Evolutionary conservation across 2,113 vertebrate genomes (phyloP), one percentile per base, ranked within the genome.

Genomic region (Phasianus colchicus): DNA sequence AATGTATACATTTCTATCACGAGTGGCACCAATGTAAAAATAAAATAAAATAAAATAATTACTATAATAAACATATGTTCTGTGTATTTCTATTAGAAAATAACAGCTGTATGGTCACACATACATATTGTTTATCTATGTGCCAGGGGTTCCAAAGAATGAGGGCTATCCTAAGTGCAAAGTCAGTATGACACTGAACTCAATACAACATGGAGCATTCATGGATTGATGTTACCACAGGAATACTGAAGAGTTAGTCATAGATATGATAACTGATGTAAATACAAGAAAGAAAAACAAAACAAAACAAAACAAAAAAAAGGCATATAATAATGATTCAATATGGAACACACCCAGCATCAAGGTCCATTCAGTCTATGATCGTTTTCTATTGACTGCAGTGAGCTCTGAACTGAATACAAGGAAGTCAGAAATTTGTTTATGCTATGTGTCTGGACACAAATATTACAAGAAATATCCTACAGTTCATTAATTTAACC

Each of bases 321-420:
- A 50, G 1, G 10, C 4, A 57, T 3, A 22, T 12, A 29, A 7
- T 10, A 57, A 10, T 14, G 18, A 52, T 36, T 64, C 25, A n/a
- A 38, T 25, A 55, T 24, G 7, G 21, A 90, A 36, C 4, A 0
- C 45, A 5, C 30, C 13, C 32, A 71, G 45, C 42, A 6, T 30
- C 7, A 18, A 71, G 45, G 4, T 2, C 13, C 0, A 2, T 34
- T 58, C 16, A 48, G 9, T 17, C 11, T 24, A 9, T 38, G 12
- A 32, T 36, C 11, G 2, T 24, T 60, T 58, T 69, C 34, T 21
- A 24, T 2, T 72, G 30, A 58, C 16, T 38, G 45, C 48, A 50
- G 7, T 24, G 3, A 18, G 3, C 13, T 58, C 0, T 57, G 47
- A 54, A 27, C 13, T 45, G 29, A 36, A 19, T 27, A 3, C 4